These are phyloP conservation scores for Diarsia rubi DNA, from an alignment of 2,888 invertebrate genomes.

Conservation along the genomic window DNA sequence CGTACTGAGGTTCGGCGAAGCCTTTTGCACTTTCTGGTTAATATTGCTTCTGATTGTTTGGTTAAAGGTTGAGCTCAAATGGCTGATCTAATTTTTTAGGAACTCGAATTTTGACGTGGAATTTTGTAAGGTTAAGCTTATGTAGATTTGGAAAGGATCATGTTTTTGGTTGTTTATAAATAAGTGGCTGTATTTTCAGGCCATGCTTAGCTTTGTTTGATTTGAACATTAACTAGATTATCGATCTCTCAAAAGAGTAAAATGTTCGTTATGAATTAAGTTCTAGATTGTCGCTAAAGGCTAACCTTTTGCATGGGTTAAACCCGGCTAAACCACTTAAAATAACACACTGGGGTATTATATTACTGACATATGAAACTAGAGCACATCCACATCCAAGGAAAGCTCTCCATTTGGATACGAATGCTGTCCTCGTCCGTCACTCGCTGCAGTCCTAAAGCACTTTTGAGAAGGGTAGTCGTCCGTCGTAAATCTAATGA, in stretches of 20 bases:
- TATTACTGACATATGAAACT: not conserved
- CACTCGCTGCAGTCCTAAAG: conserved; percentile 7
- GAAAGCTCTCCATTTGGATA: conserved; percentile 18
- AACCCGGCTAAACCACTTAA: not conserved
- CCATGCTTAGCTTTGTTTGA: not conserved
- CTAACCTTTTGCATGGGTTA: not conserved
- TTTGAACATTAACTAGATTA: not conserved
- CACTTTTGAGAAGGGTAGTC: conserved; percentile 10
- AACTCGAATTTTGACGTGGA: not conserved
- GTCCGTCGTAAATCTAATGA: conserved; percentile 20
- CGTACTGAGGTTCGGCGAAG: conserved; percentile 17
- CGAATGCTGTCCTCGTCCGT: conserved; percentile 2
- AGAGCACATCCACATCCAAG: not conserved
- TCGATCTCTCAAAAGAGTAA: not conserved
- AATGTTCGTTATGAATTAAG: too few species aligned
- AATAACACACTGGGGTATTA: not conserved
- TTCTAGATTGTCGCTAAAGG: not conserved
- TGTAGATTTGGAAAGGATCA: not conserved
- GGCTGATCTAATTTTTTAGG: conserved; percentile 2
- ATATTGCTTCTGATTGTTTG: conserved; percentile 38
- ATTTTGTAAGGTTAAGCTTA: not conserved
- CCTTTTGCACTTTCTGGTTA: conserved; percentile 37
- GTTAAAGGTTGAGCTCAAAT: conserved; percentile 22
- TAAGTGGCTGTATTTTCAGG: not conserved
- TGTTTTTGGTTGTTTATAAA: not conserved